A percentile compares a stretch with the other conserved stretches of the same genome.
Evolutionary conservation across 2,888 invertebrate genomes (phyloP).

Genomic region (Lasioglossum villosulum): DNA sequence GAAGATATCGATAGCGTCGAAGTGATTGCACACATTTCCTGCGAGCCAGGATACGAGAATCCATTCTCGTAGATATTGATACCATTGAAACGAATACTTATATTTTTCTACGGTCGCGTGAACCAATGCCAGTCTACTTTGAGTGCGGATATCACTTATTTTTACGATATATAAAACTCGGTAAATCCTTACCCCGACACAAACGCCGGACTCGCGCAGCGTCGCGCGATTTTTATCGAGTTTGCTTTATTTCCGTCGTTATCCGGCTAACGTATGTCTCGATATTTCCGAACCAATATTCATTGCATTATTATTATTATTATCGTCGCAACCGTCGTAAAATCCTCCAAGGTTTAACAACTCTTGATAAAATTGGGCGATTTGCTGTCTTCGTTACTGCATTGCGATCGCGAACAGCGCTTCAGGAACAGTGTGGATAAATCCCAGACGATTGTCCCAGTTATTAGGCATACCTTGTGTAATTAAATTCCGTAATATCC

Average conservation of each 20-base stretch:
- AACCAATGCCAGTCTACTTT: conserved; percentile 10
- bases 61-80: conserved; percentile 37
- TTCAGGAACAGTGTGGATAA: neutral
- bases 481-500: no score
- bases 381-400: neutral
- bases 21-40: conserved; percentile 48
- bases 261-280: neutral
- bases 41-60: conserved; percentile 10
- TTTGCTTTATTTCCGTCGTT: conserved; percentile 14
- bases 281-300: neutral
- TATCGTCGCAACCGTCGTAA: neutral
- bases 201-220: neutral
- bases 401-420: neutral
- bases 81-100: conserved; percentile 42
- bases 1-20: conserved; percentile 31
- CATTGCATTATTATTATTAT: conserved; percentile 4
- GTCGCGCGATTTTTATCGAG: conserved; percentile 8
- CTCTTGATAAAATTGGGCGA: neutral
- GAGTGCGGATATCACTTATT: conserved; percentile 33
- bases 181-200: conserved; percentile 3
- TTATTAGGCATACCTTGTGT: neutral
- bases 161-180: conserved; percentile 25
- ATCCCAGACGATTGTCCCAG: no score
- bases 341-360: neutral
- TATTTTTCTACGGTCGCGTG: conserved; percentile 27